These are phyloP conservation scores for Callocephalon fimbriatum DNA, from an alignment of 2,113 vertebrate genomes.

Conservation along the genomic window DNA sequence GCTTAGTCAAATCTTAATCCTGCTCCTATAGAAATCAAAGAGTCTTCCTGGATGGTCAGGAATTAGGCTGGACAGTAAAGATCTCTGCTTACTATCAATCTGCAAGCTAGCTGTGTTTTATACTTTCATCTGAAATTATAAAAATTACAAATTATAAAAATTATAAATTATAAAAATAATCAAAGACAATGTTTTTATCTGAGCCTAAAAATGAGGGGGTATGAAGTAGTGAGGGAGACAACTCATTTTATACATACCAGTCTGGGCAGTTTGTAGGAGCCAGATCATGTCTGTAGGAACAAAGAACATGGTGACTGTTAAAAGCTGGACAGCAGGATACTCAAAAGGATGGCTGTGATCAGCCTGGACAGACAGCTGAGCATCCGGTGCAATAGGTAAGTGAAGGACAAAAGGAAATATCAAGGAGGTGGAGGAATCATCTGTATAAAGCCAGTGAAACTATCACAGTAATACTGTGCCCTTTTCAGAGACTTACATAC, in stretches of 20 bases:
- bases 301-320: not conserved
- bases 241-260: not conserved
- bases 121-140: not conserved
- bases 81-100: not conserved
- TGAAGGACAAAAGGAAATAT: not conserved
- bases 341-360: not conserved
- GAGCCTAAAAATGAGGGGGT: not conserved
- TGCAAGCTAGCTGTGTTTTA: not conserved
- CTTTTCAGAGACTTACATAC: fast-evolving
- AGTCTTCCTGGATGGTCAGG: not conserved
- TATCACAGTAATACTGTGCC: too few relatives aligned
- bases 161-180: not conserved
- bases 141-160: not conserved
- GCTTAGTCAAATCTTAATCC: not conserved
- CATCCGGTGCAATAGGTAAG: not conserved
- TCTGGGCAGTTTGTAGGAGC: not conserved
- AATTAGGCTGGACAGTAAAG: not conserved
- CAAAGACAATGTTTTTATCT: not conserved
- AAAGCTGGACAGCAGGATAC: not conserved
- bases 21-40: not conserved
- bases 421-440: not conserved
- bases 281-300: not conserved
- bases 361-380: not conserved
- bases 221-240: not conserved
- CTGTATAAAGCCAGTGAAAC: not conserved